Conservation (phyloP, 2,797 vertebrate genomes). For the Lagodon rhomboides region DNA sequence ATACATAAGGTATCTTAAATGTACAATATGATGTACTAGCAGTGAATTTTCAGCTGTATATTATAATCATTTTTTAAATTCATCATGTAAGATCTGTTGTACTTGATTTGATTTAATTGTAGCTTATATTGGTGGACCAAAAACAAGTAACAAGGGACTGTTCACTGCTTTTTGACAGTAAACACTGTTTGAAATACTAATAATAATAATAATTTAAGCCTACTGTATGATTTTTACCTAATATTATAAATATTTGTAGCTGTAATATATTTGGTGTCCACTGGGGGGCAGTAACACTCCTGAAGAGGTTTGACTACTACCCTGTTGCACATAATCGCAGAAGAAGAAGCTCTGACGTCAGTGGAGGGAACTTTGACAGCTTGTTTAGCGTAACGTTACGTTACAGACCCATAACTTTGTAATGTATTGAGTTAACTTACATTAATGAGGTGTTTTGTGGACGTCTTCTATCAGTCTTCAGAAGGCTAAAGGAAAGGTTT, state of each 20-base stretch:
- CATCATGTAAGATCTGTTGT: too few relatives aligned
- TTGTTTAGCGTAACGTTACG: background rate
- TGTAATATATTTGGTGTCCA: background rate
- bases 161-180: too few relatives aligned
- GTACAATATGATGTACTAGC: too few relatives aligned
- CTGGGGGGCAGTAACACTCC: conserved; percentile 5
- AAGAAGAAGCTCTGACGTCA: conserved; percentile 41
- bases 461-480: rapidly evolving
- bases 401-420: background rate
- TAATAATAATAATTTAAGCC: too few relatives aligned
- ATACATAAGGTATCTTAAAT: background rate
- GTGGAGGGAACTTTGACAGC: conserved; percentile 63
- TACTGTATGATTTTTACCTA: background rate
- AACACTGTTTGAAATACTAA: too few relatives aligned
- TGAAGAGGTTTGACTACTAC: rapidly evolving
- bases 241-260: rapidly evolving
- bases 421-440: background rate
- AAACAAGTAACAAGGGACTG: too few relatives aligned
- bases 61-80: too few relatives aligned
- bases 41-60: too few relatives aligned
- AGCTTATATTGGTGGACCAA: too few relatives aligned
- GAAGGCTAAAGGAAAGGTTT: background rate
- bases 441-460: background rate
- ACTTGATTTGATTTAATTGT: too few relatives aligned
- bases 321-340: background rate